Conservation (phyloP, 2,888 invertebrate species). For the Drosophila villosipedis region DNA sequence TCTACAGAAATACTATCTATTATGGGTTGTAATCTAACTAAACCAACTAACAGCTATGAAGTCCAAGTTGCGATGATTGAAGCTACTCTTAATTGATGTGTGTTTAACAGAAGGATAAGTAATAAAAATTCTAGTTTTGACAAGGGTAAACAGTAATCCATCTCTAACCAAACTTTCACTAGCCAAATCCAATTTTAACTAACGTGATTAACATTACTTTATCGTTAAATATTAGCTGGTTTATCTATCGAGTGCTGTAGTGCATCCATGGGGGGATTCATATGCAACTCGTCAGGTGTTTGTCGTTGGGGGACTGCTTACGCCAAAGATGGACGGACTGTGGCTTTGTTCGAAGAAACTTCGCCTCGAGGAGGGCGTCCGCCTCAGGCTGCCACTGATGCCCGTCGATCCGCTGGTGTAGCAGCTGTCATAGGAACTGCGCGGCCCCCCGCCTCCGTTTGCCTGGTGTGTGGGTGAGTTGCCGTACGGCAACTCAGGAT, state of each 20-base stretch:
- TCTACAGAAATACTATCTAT: neutral
- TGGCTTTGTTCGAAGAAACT: constrained; percentile 82
- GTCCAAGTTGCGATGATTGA: neutral
- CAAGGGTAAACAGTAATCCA: neutral
- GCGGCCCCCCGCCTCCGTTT: constrained; percentile 39
- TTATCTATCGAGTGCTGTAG: constrained; percentile 15
- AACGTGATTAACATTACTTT: neutral
- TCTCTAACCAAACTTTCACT: neutral
- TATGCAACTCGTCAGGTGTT: constrained; percentile 9
- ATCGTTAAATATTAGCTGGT: neutral
- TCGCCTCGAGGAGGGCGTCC: constrained; percentile 82
- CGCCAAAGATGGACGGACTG: constrained; percentile 83
- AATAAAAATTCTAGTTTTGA: neutral
- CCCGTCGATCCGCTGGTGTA: constrained; percentile 48
- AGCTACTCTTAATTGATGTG: neutral
- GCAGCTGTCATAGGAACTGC: constrained; percentile 80
- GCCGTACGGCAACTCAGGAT: constrained; percentile 60
- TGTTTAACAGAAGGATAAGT: neutral
- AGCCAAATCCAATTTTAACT: neutral
- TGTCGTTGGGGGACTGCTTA: constrained; percentile 62
- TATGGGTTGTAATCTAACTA: neutral
- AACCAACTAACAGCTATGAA: neutral
- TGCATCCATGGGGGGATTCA: neutral
- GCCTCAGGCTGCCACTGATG: constrained; percentile 79
- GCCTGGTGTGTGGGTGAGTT: constrained; percentile 76